Percentiles rank a stretch among this genome's conserved stretches.
Evolutionary conservation across 2,113 vertebrate species (phyloP).

Genomic region (Acanthisitta chloris): DNA sequence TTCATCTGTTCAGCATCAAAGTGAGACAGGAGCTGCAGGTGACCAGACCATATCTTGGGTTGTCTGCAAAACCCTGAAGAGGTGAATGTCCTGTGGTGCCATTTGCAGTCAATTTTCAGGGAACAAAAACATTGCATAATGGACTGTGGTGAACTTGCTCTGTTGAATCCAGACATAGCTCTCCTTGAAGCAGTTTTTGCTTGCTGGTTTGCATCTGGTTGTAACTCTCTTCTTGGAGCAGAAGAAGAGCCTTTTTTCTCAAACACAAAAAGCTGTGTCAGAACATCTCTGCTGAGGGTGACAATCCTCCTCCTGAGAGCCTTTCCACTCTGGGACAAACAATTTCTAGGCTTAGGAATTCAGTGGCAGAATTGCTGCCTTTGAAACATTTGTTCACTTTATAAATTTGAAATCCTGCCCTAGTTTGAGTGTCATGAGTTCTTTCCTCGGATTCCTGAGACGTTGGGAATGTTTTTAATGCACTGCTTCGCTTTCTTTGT

Average conservation of each 20-base stretch:
- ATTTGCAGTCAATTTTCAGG: neutral
- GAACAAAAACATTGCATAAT: neutral
- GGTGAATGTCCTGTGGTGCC: neutral
- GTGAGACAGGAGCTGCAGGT: neutral
- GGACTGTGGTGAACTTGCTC: neutral
- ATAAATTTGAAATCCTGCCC: neutral
- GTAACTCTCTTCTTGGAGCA: neutral
- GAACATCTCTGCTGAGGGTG: neutral
- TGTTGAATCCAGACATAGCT: neutral
- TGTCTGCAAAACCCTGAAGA: neutral
- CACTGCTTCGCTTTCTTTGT: neutral
- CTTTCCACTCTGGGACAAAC: neutral
- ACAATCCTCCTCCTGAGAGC: neutral
- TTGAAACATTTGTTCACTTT: neutral
- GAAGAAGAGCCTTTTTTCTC: neutral
- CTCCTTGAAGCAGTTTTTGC: neutral
- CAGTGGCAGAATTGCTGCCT: neutral
- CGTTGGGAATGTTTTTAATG: neutral
- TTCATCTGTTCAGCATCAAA: neutral
- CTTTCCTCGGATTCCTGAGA: neutral
- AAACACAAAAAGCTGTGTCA: neutral
- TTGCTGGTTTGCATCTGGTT: neutral
- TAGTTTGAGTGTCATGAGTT: rapidly evolving
- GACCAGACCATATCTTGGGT: neutral
- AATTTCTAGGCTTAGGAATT: neutral